Percentiles rank a stretch among this genome's conserved stretches.
Evolutionary conservation across 2,797 vertebrate genomes (phyloP).

Genomic region (Mus spretus): DNA sequence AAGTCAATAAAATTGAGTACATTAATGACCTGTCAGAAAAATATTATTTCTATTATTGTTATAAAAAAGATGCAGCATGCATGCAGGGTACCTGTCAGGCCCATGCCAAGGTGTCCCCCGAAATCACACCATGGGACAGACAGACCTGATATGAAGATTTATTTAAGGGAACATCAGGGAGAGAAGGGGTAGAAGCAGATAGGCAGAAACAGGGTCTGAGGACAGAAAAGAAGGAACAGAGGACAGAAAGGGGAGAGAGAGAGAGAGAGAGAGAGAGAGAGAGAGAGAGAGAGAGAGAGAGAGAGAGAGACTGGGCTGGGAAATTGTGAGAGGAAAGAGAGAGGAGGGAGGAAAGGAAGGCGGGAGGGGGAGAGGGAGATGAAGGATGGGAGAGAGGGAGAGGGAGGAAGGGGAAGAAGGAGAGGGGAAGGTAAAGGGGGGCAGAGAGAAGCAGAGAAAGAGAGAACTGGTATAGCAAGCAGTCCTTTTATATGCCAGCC

Average conservation of each 20-base stretch:
- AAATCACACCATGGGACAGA: not conserved
- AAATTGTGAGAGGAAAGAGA: too few species aligned
- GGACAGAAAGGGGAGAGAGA: not conserved
- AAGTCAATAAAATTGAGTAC: conserved; percentile 21
- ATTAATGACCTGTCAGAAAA: conserved; percentile 19
- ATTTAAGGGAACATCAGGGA: not conserved
- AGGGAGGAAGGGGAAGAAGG: too few species aligned
- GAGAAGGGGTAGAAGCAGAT: not conserved
- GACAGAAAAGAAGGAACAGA: not conserved
- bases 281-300: too few species aligned
- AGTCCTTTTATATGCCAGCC: not conserved
- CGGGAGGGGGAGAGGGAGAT: too few species aligned
- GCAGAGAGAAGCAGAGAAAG: too few species aligned
- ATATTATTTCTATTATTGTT: conserved; percentile 9
- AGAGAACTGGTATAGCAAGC: not conserved
- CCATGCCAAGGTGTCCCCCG: not conserved
- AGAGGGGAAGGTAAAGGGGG: too few species aligned
- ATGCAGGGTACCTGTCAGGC: not conserved
- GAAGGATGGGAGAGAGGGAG: too few species aligned
- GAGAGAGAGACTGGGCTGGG: too few species aligned
- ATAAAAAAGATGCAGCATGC: not conserved
- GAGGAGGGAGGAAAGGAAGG: too few species aligned
- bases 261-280: too few species aligned
- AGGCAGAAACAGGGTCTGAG: not conserved
- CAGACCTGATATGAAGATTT: not conserved